phyloP scores from a whole-genome alignment of 2,113 vertebrate species.

The Cyphotilapia sp. region DNA sequence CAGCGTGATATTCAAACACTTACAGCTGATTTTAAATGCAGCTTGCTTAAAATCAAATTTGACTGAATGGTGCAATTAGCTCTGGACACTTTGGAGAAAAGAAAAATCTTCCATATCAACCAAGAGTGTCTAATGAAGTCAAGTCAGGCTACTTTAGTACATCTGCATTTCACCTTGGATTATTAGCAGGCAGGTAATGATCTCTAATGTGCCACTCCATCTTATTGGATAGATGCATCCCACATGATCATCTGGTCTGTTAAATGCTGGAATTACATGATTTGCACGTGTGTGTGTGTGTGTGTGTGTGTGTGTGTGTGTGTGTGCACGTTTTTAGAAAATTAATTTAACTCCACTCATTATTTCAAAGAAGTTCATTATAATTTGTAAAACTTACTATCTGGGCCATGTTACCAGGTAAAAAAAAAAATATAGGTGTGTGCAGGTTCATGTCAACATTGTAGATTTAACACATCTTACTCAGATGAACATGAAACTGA shows the following conservation, averaged over 20 bases:
- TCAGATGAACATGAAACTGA: neutral
- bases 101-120: neutral
- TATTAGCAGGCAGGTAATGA: neutral
- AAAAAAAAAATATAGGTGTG: accelerated
- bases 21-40: neutral
- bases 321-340: neutral
- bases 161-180: neutral
- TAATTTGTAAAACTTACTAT: neutral
- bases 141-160: neutral
- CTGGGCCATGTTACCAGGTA: neutral
- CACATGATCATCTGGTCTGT: neutral
- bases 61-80: constrained; percentile 18
- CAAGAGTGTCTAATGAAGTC: neutral
- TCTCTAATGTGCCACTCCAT: neutral
- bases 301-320: no score
- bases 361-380: neutral
- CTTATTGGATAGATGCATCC: neutral
- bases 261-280: neutral
- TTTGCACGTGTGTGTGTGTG: neutral
- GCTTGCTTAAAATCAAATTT: neutral
- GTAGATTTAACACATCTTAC: neutral
- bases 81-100: neutral
- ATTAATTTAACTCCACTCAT: neutral
- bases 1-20: neutral
- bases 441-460: neutral